These are phyloP conservation scores for Terebella lapidaria DNA, from an alignment of 2,888 invertebrate species.

Conservation along the genomic window DNA sequence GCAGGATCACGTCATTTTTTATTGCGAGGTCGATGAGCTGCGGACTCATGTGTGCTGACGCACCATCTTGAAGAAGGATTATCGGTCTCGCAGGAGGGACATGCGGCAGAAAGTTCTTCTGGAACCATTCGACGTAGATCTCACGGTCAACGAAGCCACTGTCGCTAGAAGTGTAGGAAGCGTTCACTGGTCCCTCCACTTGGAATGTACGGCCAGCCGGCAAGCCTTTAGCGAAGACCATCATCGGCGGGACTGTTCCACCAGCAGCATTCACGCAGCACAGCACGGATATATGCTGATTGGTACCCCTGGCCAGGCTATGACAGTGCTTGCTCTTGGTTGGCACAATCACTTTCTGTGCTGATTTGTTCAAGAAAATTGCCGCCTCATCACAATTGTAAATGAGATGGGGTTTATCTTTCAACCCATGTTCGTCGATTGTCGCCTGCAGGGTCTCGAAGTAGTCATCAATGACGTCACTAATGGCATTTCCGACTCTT, in stretches of 20 bases:
- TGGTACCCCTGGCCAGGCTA: background rate
- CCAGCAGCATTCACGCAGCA: slow-evolving; percentile 5
- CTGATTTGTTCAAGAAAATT: slow-evolving; percentile 7
- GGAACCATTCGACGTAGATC: slow-evolving; percentile 9
- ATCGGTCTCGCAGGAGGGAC: slow-evolving; percentile 4
- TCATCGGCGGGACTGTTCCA: background rate
- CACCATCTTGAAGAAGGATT: slow-evolving; percentile 6
- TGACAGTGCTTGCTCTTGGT: slow-evolving; percentile 6
- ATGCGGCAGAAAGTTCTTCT: slow-evolving; percentile 8
- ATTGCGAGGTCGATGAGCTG: slow-evolving; percentile 8
- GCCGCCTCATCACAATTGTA: slow-evolving; percentile 10
- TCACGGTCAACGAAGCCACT: slow-evolving; percentile 5
- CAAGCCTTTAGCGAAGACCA: slow-evolving; percentile 7
- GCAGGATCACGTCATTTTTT: slow-evolving; percentile 1
- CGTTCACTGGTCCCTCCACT: slow-evolving; percentile 4
- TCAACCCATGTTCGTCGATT: background rate
- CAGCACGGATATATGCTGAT: background rate
- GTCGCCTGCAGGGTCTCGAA: background rate
- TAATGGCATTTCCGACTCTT: background rate
- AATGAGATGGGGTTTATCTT: background rate
- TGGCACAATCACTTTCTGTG: background rate
- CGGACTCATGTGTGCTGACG: slow-evolving; percentile 7
- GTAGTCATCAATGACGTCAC: slow-evolving; percentile 1
- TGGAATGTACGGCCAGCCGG: background rate
- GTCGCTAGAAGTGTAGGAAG: slow-evolving; percentile 3